Percentiles rank a stretch among this genome's conserved stretches.
phyloP scores from a whole-genome alignment of 2,888 invertebrate species.

The Sminthurinus aureus region DNA sequence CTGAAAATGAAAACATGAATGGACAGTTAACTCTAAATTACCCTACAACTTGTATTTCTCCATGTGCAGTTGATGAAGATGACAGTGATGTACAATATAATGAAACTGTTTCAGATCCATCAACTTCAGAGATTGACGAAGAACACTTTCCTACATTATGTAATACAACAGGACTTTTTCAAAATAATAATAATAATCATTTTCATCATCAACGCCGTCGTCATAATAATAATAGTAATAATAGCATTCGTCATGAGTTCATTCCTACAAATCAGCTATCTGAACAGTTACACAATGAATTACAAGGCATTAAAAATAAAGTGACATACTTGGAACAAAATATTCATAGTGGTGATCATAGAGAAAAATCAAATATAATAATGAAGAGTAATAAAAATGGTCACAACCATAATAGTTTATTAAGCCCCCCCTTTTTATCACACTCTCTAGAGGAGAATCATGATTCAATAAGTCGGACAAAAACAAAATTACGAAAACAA shows the following conservation, averaged over 20 bases:
- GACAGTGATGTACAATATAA: neutral
- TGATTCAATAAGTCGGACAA: neutral
- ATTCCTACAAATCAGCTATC: neutral
- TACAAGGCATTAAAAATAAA: constrained; percentile 16
- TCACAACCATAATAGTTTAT: neutral
- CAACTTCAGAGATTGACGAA: too few relatives aligned
- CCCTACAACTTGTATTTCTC: constrained; percentile 1
- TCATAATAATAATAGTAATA: too few relatives aligned
- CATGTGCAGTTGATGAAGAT: neutral
- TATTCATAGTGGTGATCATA: neutral
- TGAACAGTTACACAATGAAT: constrained; percentile 14
- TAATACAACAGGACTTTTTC: constrained; percentile 16
- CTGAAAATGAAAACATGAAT: neutral
- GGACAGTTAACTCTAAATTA: neutral
- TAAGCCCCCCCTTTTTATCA: too few relatives aligned
- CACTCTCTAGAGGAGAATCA: neutral
- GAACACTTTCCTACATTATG: too few relatives aligned
- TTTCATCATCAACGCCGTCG: too few relatives aligned
- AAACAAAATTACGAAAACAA: too few relatives aligned
- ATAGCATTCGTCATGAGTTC: too few relatives aligned
- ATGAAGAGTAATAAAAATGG: neutral
- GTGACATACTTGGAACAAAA: constrained; percentile 14
- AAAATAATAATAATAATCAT: neutral
- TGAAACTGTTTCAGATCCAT: constrained; percentile 19
- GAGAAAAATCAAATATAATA: neutral